phyloP scores from a whole-genome alignment of 2,797 vertebrate genomes.

The Tadarida brasiliensis region DNA sequence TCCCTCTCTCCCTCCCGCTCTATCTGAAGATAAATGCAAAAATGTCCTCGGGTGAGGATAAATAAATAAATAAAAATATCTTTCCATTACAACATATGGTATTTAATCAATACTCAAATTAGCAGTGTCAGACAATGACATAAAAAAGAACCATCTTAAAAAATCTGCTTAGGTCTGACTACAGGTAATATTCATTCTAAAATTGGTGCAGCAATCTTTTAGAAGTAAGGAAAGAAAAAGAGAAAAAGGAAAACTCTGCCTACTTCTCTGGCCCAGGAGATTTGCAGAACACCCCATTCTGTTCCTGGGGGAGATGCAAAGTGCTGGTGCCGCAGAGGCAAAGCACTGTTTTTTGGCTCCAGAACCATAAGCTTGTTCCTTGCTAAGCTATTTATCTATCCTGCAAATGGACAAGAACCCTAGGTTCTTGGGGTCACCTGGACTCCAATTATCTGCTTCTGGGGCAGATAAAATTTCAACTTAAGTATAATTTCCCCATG shows the following conservation, averaged over 20 bases:
- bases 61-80: no score
- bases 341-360: constrained; percentile 47
- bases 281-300: neutral
- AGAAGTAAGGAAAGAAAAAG: neutral
- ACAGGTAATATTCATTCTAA: neutral
- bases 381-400: constrained; percentile 62
- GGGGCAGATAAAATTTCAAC: neutral
- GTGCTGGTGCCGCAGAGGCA: constrained; percentile 35
- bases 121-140: neutral
- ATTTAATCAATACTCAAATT: constrained; percentile 16
- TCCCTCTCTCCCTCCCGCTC: no score
- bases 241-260: neutral
- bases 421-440: neutral
- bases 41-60: no score
- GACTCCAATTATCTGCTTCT: neutral
- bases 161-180: neutral
- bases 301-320: constrained; percentile 40
- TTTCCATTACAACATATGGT: neutral
- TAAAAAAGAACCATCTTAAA: neutral
- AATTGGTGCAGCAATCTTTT: neutral
- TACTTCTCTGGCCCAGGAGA: neutral
- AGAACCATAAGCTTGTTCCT: constrained; percentile 7
- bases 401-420: neutral
- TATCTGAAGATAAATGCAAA: no score
- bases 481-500: neutral